Base-by-base conservation (phyloP, 2,888 invertebrate genomes). In the Sphaerophoria taeniata region DNA sequence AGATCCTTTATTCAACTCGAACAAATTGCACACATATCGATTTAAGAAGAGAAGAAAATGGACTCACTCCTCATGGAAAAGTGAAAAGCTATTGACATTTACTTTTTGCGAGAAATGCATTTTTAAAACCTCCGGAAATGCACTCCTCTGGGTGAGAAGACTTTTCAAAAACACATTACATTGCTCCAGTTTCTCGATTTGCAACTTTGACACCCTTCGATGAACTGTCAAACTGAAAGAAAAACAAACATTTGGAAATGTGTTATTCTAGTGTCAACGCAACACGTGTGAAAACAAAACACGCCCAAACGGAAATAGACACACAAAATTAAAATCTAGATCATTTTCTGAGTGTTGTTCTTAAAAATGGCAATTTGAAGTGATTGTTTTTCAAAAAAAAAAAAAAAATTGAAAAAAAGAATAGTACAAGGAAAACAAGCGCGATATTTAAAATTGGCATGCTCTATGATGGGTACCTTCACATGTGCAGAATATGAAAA, bases 181-280 rank as follows among this genome's bases (percentile, higher is more conserved):
- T 60, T 84, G 80, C 36, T 56, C 84, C 61, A 67, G 69, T 61
- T 84, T 84, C 63, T 60, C 56, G 69, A 84, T 79, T 84, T 75
- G 80, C 75, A 84, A 84, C 84, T 80, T 61, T 76, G 84, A 84
- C 84, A 80, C 80, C 79, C 84, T 84, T 84, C 80, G 84, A 65
- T 72, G 45, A 45, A 56, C 84, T 84, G 84, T 80, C 84, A 84
- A 76, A 84, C 16, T 47, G 14, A 53, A n/a, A 31, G 39, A 45
- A 72, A 79, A 75, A 84, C 67, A 80, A 74, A 74, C 67, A 67
- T 51, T 69, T 69, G 56, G 47, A 67, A 84, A 80, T 84, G 75
- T 84, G 79, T 75, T 78, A 56, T 51, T 76, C 60, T 75, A 79
- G 75, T 67, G 79, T 84, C 84, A 79, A 39, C 2, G 9, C 55